These are phyloP conservation scores for Salminus brasiliensis DNA, from an alignment of 2,113 vertebrate genomes.

Conservation along the genomic window DNA sequence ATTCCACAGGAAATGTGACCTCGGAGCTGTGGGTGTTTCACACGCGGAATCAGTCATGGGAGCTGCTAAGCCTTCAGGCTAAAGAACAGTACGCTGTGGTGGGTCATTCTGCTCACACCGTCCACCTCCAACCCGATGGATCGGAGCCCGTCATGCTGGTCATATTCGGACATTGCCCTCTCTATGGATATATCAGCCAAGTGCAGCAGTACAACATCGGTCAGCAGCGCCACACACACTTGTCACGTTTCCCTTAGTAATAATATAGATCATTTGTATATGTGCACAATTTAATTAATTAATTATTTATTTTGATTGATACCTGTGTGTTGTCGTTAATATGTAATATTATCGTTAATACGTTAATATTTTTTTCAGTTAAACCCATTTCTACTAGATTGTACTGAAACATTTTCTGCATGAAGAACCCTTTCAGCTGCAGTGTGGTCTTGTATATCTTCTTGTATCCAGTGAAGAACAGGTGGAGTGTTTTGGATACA, in stretches of 20 bases:
- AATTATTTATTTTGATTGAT: neutral
- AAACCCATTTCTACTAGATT: no score
- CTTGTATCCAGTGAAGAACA: slow-evolving; percentile 77
- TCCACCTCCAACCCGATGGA: slow-evolving; percentile 71
- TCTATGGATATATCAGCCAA: slow-evolving; percentile 93
- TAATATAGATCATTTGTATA: neutral
- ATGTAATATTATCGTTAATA: no score
- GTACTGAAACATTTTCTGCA: neutral
- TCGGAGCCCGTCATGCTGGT: slow-evolving; percentile 84
- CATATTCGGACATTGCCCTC: slow-evolving; percentile 94
- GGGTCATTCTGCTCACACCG: slow-evolving; percentile 91
- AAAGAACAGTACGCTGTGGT: slow-evolving; percentile 96
- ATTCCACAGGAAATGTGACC: slow-evolving; percentile 90
- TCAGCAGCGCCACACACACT: slow-evolving; percentile 70
- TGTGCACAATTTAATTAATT: neutral
- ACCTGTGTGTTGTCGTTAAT: no score
- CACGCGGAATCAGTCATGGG: slow-evolving; percentile 87
- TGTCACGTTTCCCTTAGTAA: neutral
- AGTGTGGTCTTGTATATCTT: neutral
- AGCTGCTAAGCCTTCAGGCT: slow-evolving; percentile 67
- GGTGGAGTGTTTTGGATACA: slow-evolving; percentile 82
- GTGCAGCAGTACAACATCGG: slow-evolving; percentile 92
- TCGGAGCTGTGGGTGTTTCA: slow-evolving; percentile 93
- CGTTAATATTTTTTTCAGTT: no score
- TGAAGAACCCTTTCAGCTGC: neutral